Evolutionary conservation across 2,113 vertebrate species (phyloP), one percentile per base, ranked within the genome.

Genomic region (Varanus salvator): DNA sequence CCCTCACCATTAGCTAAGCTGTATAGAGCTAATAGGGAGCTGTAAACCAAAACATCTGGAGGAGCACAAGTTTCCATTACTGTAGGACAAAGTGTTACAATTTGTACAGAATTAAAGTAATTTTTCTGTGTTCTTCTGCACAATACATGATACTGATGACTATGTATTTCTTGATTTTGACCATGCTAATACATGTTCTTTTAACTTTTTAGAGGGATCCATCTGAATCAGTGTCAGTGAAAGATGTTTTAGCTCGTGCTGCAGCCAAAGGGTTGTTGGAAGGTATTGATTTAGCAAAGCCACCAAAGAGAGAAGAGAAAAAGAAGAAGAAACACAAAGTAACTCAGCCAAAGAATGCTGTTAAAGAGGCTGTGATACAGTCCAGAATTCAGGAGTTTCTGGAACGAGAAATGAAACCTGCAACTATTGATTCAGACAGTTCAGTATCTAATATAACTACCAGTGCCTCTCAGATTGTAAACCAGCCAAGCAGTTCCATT

Each of bases 241-340:
- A 96, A 78, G 97, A 98, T 1, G 95, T 98, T 66, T 93, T 98
- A 92, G 93, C 96, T 92, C 97, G 96, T 0, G 98, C 98, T 66
- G 97, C 97, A 19, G 96, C 97, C 29, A 97, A 97, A 85, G 97
- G 96, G 50, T 92, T 98, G 1, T 91, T 98, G 90, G 97, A 97
- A 0, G 95, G 93, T 72, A 93, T 96, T 21, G 91, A 92, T 50
- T 81, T 92, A 84, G 95, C 91, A 60, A 96, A 96, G 93, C 87
- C 90, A 21, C 25, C 95, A 76, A 97, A 96, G 93, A 96, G 96
- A 87, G 93, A 97, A 69, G 93, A 89, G 80, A 94, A 94, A 87
- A 91, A 85, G 80, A 97, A 95, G 87, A 97, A 95, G 78, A 38
- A 93, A 31, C 0, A 82, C 0, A 97, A 96, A 94, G 50, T 44